A percentile compares a stretch with the other conserved stretches of the same genome.
These are phyloP conservation scores for Sorex maritimensis DNA, from an alignment of 2,797 vertebrate species.

Conservation along the genomic window DNA sequence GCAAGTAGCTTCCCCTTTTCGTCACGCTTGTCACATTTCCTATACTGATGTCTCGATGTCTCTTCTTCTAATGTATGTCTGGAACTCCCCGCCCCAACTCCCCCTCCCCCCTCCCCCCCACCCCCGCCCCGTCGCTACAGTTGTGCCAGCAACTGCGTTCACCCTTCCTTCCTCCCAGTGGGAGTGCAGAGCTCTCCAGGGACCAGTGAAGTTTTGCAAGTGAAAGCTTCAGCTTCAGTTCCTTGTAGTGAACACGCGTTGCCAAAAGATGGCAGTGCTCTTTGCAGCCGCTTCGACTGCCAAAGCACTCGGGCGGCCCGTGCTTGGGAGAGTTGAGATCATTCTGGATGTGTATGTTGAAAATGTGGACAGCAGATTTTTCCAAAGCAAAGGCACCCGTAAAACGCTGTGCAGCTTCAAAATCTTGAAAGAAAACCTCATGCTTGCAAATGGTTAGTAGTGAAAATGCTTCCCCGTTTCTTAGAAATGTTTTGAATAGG, in stretches of 20 bases:
- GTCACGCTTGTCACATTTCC: neutral
- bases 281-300: conserved; percentile 42
- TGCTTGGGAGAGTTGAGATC: neutral
- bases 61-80: neutral
- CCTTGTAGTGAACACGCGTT: conserved; percentile 70
- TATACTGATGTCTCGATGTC: neutral
- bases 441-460: neutral
- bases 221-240: neutral
- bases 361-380: conserved; percentile 58
- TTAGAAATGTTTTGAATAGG: conserved; percentile 40
- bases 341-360: neutral
- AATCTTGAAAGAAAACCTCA: conserved; percentile 4
- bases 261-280: conserved; percentile 87
- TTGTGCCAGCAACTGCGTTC: neutral
- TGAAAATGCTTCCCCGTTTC: neutral
- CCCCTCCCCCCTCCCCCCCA: too few species aligned
- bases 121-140: neutral
- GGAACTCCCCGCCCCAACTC: neutral
- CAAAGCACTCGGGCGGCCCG: neutral
- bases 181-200: neutral
- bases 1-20: neutral
- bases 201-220: neutral
- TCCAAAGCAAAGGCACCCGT: conserved; percentile 19
- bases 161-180: neutral
- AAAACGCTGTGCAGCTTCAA: conserved; percentile 18